A percentile compares a stretch with the other conserved stretches of the same genome.
phyloP scores from a whole-genome alignment of 1,140 invertebrate species.

The Solen grandis region DNA sequence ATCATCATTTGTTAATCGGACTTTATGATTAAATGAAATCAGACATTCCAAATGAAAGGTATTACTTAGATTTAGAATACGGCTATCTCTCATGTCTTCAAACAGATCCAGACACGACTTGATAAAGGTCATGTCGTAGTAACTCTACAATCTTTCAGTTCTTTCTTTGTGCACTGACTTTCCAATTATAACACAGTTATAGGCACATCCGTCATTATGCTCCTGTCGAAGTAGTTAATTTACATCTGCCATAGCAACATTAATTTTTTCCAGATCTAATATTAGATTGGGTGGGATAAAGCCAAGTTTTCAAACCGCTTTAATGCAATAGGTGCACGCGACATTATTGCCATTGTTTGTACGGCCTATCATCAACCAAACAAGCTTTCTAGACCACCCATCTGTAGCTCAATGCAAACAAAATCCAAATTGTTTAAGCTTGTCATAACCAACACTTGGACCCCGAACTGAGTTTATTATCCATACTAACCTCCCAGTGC shows the following conservation, averaged over 20 bases:
- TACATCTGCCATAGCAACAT: slow-evolving; percentile 13
- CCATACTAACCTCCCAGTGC: slow-evolving; percentile 1
- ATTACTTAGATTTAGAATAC: no score
- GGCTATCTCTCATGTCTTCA: no score
- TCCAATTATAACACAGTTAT: slow-evolving; percentile 10
- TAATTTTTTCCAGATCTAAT: no score
- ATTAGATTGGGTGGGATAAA: neutral
- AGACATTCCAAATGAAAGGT: no score
- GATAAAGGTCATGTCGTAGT: neutral
- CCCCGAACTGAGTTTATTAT: neutral
- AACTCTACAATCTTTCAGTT: slow-evolving; percentile 12
- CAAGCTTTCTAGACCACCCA: neutral
- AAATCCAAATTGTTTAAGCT: no score
- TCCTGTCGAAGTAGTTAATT: no score
- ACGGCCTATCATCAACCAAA: neutral
- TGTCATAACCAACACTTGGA: slow-evolving; percentile 35
- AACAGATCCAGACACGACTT: no score
- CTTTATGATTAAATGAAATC: no score
- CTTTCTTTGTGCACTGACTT: slow-evolving; percentile 16
- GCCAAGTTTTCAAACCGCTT: neutral
- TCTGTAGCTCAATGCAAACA: slow-evolving; percentile 4
- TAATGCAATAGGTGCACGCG: neutral
- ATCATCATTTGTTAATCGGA: no score
- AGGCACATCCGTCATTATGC: no score
- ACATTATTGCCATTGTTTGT: slow-evolving; percentile 9